These are phyloP conservation scores for Macroglossus sobrinus DNA, from an alignment of 2,113 vertebrate genomes.

Conservation along the genomic window DNA sequence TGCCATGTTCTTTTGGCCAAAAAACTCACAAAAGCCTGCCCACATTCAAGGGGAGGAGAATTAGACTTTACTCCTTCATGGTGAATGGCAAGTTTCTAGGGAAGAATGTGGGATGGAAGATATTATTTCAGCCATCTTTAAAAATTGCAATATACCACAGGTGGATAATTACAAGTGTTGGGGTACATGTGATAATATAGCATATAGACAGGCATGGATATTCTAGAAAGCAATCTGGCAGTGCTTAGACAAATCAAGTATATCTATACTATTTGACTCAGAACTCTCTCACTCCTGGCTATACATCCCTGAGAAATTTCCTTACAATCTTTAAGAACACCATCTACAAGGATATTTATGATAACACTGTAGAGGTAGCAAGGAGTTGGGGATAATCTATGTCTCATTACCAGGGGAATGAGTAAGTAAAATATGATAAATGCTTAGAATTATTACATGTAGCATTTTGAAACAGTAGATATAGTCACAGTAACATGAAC, in stretches of 20 bases:
- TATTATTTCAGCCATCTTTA: background rate
- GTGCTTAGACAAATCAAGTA: background rate
- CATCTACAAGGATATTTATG: background rate
- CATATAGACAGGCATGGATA: background rate
- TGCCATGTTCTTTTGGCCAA: background rate
- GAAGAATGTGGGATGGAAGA: background rate
- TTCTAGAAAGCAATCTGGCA: slow-evolving; percentile 10
- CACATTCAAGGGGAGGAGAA: background rate
- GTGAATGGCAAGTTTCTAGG: background rate
- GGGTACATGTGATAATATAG: background rate
- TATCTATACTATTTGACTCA: background rate
- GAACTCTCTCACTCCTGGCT: background rate
- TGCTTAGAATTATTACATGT: background rate
- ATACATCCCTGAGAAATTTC: background rate
- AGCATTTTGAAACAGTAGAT: background rate
- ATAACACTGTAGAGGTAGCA: background rate
- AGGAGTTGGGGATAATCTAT: background rate
- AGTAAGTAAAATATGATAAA: background rate
- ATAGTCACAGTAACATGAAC: background rate
- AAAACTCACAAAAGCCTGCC: background rate
- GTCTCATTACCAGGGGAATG: background rate
- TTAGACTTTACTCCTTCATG: background rate
- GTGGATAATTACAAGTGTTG: background rate
- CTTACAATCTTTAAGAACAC: background rate
- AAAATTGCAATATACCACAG: background rate